These are phyloP conservation scores for Mechanitis mazaeus DNA, from an alignment of 2,888 invertebrate genomes.

Conservation along the genomic window DNA sequence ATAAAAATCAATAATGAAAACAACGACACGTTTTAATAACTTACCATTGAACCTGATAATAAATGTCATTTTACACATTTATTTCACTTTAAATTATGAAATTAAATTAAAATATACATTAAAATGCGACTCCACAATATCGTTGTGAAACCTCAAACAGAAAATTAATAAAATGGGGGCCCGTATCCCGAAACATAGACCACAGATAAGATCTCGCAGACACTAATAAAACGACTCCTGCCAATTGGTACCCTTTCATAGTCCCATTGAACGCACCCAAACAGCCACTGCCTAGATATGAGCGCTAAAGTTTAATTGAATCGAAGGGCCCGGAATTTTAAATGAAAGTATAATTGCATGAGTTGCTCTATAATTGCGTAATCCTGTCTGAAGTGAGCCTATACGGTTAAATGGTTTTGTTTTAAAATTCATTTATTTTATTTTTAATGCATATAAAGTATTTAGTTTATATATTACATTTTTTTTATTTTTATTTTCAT, in stretches of 20 bases:
- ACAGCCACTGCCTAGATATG: constrained; percentile 51
- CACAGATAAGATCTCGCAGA: constrained; percentile 70
- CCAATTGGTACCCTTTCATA: constrained; percentile 64
- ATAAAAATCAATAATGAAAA: not conserved
- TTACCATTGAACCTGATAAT: too few relatives aligned
- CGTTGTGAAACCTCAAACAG: constrained; percentile 42
- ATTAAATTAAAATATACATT: not conserved
- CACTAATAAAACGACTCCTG: constrained; percentile 55
- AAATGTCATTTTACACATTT: too few relatives aligned
- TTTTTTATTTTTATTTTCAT: not conserved
- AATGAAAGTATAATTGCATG: constrained; percentile 39
- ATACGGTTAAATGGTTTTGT: constrained; percentile 22
- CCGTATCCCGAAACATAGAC: constrained; percentile 58
- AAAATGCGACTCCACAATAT: constrained; percentile 36
- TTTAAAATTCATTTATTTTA: constrained; percentile 10
- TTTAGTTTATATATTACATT: too few relatives aligned
- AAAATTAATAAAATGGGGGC: constrained; percentile 66
- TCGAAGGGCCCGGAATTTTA: constrained; percentile 59
- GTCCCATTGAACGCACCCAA: constrained; percentile 45
- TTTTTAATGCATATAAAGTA: not conserved
- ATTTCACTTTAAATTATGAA: not conserved
- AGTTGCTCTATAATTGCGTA: constrained; percentile 28
- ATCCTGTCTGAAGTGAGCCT: constrained; percentile 23
- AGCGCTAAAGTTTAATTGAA: constrained; percentile 63
- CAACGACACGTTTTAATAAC: too few relatives aligned